Evolutionary conservation across 2,888 invertebrate genomes (phyloP).

Genomic region (Tromatobia lineatoria): DNA sequence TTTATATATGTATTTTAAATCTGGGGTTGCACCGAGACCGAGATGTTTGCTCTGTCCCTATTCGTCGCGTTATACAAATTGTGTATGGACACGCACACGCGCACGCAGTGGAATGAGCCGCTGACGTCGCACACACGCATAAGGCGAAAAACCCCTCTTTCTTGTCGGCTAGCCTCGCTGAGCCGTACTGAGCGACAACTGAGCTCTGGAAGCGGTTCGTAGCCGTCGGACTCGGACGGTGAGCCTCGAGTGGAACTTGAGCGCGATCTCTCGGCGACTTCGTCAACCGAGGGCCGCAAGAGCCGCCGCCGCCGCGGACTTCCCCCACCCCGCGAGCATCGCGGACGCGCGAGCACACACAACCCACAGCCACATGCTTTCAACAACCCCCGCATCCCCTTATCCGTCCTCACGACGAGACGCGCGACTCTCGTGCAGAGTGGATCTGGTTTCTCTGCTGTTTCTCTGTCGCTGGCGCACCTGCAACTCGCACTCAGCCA

Average conservation of each 20-base stretch:
- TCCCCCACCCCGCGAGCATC: conserved; percentile 84
- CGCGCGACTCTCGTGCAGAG: conserved; percentile 37
- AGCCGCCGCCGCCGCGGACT: conserved; percentile 85
- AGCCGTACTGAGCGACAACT: conserved; percentile 86
- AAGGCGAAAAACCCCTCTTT: conserved; percentile 77
- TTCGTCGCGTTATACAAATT: conserved; percentile 18
- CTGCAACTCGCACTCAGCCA: conserved; percentile 18
- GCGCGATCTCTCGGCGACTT: conserved; percentile 87
- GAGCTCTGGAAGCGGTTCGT: conserved; percentile 86
- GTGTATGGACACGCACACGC: conserved; percentile 57
- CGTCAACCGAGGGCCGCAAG: conserved; percentile 73
- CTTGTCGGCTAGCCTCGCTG: conserved; percentile 84
- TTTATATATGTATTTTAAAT: conserved; percentile 2
- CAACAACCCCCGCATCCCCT: conserved; percentile 49
- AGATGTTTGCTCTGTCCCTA: conserved; percentile 20
- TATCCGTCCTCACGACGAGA: conserved; percentile 41
- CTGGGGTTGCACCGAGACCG: conserved; percentile 12
- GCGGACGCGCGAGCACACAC: conserved; percentile 55
- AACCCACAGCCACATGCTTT: conserved; percentile 49
- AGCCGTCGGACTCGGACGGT: conserved; percentile 79
- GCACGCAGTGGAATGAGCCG: conserved; percentile 53
- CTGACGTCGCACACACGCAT: conserved; percentile 75
- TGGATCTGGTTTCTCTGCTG: conserved; percentile 24
- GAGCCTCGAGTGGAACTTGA: conserved; percentile 82
- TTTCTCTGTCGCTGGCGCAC: conserved; percentile 3